Conservation (phyloP, 2,113 vertebrate genomes). For the Globicephala melas region DNA sequence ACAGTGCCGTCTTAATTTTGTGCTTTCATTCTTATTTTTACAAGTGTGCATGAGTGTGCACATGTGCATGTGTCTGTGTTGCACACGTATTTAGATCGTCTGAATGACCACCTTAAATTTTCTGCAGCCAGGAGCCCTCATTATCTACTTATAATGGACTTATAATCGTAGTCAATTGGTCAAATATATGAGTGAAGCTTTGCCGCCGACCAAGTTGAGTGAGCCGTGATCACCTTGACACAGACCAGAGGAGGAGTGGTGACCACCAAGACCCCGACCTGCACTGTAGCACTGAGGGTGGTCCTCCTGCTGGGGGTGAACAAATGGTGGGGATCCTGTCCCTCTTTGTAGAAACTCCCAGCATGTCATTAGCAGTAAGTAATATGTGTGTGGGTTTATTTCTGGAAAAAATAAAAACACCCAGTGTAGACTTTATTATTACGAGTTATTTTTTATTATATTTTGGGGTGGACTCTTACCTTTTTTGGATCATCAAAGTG, state of each 20-base stretch:
- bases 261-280: fast-evolving
- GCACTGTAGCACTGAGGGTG: fast-evolving
- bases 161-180: fast-evolving
- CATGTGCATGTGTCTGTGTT: fast-evolving
- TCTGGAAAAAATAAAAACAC: background rate
- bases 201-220: fast-evolving
- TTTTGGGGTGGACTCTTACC: background rate
- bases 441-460: background rate
- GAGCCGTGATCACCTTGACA: fast-evolving
- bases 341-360: background rate
- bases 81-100: too few species aligned
- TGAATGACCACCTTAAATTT: background rate
- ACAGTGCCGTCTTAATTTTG: fast-evolving
- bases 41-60: background rate
- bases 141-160: background rate
- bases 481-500: background rate
- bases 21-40: background rate
- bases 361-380: background rate
- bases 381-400: too few species aligned
- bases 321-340: too few species aligned
- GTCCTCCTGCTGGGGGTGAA: too few species aligned
- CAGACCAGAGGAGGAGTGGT: fast-evolving
- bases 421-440: background rate
- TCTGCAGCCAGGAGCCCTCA: fast-evolving
- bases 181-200: background rate